Base-by-base conservation (phyloP, 2,797 vertebrate species). In the Channa striata region DNA sequence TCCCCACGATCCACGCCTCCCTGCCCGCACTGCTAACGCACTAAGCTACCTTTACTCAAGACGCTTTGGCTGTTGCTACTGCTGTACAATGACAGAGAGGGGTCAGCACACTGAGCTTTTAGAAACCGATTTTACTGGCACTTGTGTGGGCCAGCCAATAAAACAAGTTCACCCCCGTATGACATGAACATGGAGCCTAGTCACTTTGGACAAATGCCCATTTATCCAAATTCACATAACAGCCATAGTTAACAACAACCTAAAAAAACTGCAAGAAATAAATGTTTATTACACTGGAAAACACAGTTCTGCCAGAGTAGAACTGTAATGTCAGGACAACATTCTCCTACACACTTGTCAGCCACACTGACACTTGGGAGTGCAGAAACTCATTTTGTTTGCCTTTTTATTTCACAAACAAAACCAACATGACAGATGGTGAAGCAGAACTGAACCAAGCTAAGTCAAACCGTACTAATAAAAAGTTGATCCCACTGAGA, bases 1-100 rank as follows among this genome's bases (percentile, higher is more conserved):
- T 89, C 86, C 86, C 83, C 84, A 83, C 83, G 77, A 84, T 81
- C 72, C 84, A 83, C 51, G 46, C 78, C 71, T 81, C 62, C 66
- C 79, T 78, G 84, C 80, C 69, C 74, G 69, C 79, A 78, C 73
- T 57, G 75, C 83, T 87, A 88, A 87, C 87, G 82, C 75, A 77
- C 74, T 56, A 82, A 82, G 72, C 62, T 80, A 74, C 77, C 73
- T 86, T 80, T 70, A 64, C 57, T 74, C 67, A 66, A 80, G 58
- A 69, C 81, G 77, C 59, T 60, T 36, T 1, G 25, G 59, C 52
- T 51, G 47, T n/a, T 59, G 50, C 65, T 48, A 37, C 44, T 57
- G 64, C 65, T 54, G 16, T 46, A 59, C 54, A 64, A 34, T 39
- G 53, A 54, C 44, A 73, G 21, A 72, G 49, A 62, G 46, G 49